These are phyloP conservation scores for Listronotus bonariensis DNA, from an alignment of 1,140 invertebrate species.

Conservation along the genomic window DNA sequence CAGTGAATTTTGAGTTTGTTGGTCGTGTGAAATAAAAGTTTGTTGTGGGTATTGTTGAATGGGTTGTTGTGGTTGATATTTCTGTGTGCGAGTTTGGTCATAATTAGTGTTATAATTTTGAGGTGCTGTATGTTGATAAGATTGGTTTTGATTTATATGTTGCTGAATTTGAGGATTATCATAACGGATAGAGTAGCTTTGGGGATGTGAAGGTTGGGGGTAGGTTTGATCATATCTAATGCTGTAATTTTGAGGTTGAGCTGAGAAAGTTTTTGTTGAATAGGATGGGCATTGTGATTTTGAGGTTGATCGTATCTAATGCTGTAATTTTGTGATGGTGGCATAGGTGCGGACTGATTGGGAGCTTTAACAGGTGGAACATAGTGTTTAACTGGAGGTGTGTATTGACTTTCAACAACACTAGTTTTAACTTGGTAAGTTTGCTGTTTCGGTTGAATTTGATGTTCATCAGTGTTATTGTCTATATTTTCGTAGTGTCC, in stretches of 20 bases:
- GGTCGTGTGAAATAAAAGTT: not conserved
- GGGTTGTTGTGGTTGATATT: slow-evolving; percentile 8
- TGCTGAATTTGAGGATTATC: slow-evolving; percentile 6
- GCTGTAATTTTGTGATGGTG: slow-evolving; percentile 22
- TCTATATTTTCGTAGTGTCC: slow-evolving; percentile 49
- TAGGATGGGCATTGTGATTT: not conserved
- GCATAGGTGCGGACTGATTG: not conserved
- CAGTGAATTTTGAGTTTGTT: slow-evolving; percentile 11
- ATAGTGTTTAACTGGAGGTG: slow-evolving; percentile 18
- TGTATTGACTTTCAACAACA: slow-evolving; percentile 33
- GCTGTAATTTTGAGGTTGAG: slow-evolving; percentile 26
- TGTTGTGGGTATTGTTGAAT: not conserved
- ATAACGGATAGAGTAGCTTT: slow-evolving; percentile 11
- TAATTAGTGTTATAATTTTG: not conserved
- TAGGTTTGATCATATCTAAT: slow-evolving; percentile 23
- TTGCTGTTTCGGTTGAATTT: not conserved
- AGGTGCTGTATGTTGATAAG: not conserved
- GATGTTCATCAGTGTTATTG: slow-evolving; percentile 32
- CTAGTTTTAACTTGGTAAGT: slow-evolving; percentile 35
- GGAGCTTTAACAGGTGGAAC: slow-evolving; percentile 12
- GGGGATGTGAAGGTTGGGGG: not conserved
- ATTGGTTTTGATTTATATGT: not conserved
- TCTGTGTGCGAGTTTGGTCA: not conserved
- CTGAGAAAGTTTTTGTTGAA: slow-evolving; percentile 7
- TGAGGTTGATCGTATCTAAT: slow-evolving; percentile 19